Evolutionary conservation across 92 coral and sea anemone species (phyloP), one percentile per base, ranked within the genome.

Genomic region (Montipora capitata): DNA sequence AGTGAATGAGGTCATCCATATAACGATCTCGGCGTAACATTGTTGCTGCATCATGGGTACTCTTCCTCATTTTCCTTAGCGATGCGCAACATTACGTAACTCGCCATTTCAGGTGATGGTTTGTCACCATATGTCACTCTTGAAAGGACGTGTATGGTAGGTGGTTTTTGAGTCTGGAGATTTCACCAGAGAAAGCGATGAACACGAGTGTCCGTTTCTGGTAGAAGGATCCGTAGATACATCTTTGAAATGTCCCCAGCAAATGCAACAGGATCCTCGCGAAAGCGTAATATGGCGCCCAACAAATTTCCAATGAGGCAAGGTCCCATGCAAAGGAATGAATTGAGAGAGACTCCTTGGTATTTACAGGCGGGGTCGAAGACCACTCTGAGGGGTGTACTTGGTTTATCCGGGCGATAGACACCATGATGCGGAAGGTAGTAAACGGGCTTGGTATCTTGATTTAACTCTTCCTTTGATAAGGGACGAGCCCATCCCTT

Each of bases 241-340:
- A 91, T 91, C 70, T 91, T 91, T 7, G 86, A 90, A 44, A 90
- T 83, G 43, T 90, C 93, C 18, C 86, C 90, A 27, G 44, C 72
- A 40, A 42, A 90, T 68, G 27, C 93, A 39, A 90, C 80, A 5
- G 8, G 85, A 15, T 90, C 93, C 39, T 83, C 89, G 4, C 90
- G 86, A 18, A 90, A 90, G 20, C 77, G 90, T 12, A 90, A 17
- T 39, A 85, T 39, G 35, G 84, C 86, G 39, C 89, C 93, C 5
- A 89, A 77, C 58, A 89, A 63, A 38, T 85, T 90, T 8, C 93
- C 93, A 49, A 90, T 84, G 39, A 90, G 75, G 27, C 89, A 62
- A 4, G 93, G 89, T 11, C 70, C 82, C 40, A 58, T 20, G 82
- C 35, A 17, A 12, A 77, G 40, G 70, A 58, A 58, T 35, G 90